Conservation (phyloP, 2,797 vertebrate species). For the Tadarida brasiliensis region DNA sequence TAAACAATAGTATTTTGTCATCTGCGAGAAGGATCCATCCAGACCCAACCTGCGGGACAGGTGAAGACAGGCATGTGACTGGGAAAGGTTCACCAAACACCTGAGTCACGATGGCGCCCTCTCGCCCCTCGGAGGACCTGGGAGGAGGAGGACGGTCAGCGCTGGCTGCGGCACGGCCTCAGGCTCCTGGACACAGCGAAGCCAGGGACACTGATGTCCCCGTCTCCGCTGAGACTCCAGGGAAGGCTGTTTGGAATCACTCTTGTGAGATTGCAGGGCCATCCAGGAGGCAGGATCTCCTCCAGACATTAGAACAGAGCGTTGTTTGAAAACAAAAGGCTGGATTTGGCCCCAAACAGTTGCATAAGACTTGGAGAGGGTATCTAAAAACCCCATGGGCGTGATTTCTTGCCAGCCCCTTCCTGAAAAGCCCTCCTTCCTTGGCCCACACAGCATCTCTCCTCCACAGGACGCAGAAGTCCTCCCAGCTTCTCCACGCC, state of each 20-base stretch:
- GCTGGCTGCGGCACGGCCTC: no score
- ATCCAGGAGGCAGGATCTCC: conserved; percentile 19
- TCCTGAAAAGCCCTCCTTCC: not conserved
- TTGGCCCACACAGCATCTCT: not conserved
- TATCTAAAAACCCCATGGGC: conserved; percentile 19
- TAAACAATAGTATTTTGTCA: not conserved
- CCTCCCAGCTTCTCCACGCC: not conserved
- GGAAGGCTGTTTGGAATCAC: not conserved
- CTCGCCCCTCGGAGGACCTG: not conserved
- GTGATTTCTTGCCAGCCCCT: conserved; percentile 13
- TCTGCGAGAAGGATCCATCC: not conserved
- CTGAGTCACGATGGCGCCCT: not conserved
- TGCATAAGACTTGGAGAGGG: conserved; percentile 45
- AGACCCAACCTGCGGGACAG: not conserved
- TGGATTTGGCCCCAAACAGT: conserved; percentile 45
- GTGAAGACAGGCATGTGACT: not conserved
- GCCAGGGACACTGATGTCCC: not conserved
- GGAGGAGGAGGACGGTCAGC: not conserved
- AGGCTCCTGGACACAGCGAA: not conserved
- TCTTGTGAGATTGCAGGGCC: not conserved
- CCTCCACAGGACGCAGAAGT: not conserved
- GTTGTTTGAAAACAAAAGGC: conserved; percentile 68
- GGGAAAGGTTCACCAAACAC: not conserved
- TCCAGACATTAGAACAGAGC: conserved; percentile 48
- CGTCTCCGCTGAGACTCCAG: no score